phyloP scores from a whole-genome alignment of 2,113 vertebrate genomes.

The Pedionomus torquatus region DNA sequence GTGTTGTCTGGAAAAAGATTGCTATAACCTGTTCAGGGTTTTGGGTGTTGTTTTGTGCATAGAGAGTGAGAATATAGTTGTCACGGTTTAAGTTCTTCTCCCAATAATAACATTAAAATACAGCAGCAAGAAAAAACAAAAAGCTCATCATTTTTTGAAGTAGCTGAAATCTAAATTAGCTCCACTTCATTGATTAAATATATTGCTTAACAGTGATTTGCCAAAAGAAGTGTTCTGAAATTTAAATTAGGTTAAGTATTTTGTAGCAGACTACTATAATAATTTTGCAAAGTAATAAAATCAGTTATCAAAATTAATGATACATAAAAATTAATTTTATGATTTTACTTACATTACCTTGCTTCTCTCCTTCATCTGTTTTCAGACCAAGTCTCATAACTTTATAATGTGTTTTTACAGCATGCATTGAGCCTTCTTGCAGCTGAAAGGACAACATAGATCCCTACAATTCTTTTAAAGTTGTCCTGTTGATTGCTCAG shows the following conservation, averaged over 20 bases:
- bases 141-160: slow-evolving; percentile 29
- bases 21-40: not conserved
- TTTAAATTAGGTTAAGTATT: slow-evolving; percentile 76
- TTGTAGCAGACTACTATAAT: slow-evolving; percentile 72
- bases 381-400: slow-evolving; percentile 37
- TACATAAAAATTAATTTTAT: slow-evolving; percentile 73
- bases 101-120: slow-evolving; percentile 10
- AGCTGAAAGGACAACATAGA: not conserved
- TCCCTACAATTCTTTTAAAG: not conserved
- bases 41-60: not conserved
- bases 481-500: not conserved
- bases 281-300: slow-evolving; percentile 75
- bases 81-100: not conserved
- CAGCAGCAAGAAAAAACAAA: not conserved
- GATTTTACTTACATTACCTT: slow-evolving; percentile 66
- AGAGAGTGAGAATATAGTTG: not conserved
- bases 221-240: slow-evolving; percentile 66
- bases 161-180: slow-evolving; percentile 71
- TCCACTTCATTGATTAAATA: slow-evolving; percentile 74
- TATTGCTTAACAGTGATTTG: slow-evolving; percentile 65
- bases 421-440: not conserved
- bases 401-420: not conserved
- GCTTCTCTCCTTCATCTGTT: slow-evolving; percentile 31
- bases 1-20: not conserved
- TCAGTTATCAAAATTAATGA: slow-evolving; percentile 77